Evolutionary conservation across 2,888 invertebrate species (phyloP).

Genomic region (Tipula confusa): DNA sequence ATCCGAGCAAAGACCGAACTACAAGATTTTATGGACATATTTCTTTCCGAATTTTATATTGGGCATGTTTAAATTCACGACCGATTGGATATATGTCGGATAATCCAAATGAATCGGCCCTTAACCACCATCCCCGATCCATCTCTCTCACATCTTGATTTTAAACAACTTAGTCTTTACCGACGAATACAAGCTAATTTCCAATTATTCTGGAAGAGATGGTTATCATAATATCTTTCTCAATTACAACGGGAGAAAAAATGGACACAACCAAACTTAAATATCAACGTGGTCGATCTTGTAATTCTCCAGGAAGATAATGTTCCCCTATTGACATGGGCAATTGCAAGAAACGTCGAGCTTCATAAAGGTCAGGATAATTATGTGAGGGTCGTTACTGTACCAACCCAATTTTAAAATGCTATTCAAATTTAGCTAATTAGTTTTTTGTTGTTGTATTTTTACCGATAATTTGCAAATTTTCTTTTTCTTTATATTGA

Average conservation of each 20-base stretch:
- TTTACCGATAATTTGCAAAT: no score
- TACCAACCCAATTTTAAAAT: constrained; percentile 36
- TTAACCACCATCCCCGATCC: not conserved
- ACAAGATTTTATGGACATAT: no score
- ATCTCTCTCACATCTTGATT: not conserved
- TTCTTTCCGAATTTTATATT: no score
- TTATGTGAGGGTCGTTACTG: constrained; percentile 36
- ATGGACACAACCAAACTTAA: constrained; percentile 34
- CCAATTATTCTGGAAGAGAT: constrained; percentile 35
- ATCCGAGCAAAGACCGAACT: no score
- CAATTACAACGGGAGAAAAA: constrained; percentile 37
- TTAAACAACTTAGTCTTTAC: not conserved
- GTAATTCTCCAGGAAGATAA: constrained; percentile 36
- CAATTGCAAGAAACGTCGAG: constrained; percentile 35
- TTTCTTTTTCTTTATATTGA: no score
- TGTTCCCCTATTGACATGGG: constrained; percentile 35
- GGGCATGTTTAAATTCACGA: no score
- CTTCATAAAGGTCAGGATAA: constrained; percentile 37
- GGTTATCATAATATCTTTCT: constrained; percentile 36
- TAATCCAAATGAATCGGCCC: no score
- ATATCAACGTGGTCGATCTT: constrained; percentile 34
- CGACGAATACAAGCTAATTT: not conserved
- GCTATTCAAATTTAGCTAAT: no score
- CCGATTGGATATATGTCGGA: no score
- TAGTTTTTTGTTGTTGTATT: no score